Conservation (phyloP, 2,113 vertebrate genomes). For the Hydrochoerus hydrochaeris region DNA sequence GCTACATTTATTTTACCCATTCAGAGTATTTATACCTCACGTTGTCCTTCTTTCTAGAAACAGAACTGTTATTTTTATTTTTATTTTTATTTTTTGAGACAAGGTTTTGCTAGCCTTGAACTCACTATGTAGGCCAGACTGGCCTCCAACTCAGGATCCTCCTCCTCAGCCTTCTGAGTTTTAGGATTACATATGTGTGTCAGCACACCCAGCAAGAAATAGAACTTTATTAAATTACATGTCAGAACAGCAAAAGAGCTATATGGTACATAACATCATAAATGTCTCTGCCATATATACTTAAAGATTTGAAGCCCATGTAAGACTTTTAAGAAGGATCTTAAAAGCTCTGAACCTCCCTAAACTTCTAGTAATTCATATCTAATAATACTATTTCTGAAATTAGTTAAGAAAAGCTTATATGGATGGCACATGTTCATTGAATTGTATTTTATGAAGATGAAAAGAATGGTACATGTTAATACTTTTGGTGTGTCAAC, state of each 20-base stretch:
- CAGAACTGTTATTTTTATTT: neutral
- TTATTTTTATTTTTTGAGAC: neutral
- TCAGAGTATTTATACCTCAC: neutral
- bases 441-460: neutral
- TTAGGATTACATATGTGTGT: too few relatives aligned
- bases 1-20: neutral
- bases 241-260: neutral
- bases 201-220: neutral
- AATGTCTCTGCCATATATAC: neutral
- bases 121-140: neutral
- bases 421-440: neutral
- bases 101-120: too few relatives aligned
- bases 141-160: neutral
- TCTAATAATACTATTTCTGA: neutral
- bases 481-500: neutral
- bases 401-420: neutral
- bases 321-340: neutral
- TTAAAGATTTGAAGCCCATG: neutral
- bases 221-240: neutral
- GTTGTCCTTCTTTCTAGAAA: neutral
- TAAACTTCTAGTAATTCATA: neutral
- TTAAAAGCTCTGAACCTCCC: neutral
- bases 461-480: slow-evolving; percentile 4
- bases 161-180: neutral
- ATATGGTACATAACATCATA: neutral